These are phyloP conservation scores for Eutolmus rufibarbis DNA, from an alignment of 2,888 invertebrate species.

Conservation along the genomic window DNA sequence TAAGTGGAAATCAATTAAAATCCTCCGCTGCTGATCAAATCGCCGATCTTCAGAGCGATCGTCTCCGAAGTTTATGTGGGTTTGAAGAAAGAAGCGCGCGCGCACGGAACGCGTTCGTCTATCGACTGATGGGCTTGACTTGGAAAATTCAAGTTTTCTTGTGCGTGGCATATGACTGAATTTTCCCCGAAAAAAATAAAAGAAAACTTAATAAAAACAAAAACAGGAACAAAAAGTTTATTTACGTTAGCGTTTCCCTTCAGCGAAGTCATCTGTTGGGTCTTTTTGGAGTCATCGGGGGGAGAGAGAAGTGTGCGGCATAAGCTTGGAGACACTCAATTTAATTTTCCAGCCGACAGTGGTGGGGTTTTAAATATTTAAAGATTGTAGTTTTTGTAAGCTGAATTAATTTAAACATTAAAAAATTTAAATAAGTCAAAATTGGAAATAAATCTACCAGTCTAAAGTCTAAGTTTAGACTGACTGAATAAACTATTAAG, in stretches of 20 bases:
- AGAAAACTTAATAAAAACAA: not conserved
- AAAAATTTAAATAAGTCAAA: no score
- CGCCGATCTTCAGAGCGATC: not conserved
- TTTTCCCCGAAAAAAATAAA: not conserved
- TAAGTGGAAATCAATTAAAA: not conserved
- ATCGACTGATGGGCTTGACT: not conserved
- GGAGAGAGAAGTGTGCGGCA: not conserved
- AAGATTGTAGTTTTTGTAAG: not conserved
- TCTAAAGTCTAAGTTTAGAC: no score
- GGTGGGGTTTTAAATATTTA: not conserved
- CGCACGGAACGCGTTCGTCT: not conserved
- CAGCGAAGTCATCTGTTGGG: not conserved
- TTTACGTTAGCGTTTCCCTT: slow-evolving; percentile 30
- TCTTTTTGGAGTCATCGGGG: not conserved
- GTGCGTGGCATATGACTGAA: slow-evolving; percentile 8
- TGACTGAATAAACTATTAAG: no score
- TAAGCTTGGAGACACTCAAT: not conserved
- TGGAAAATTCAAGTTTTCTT: slow-evolving; percentile 33
- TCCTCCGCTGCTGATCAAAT: not conserved
- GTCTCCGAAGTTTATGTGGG: not conserved
- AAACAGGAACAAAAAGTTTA: slow-evolving; percentile 4
- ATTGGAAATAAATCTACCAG: no score
- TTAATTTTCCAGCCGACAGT: slow-evolving; percentile 4
- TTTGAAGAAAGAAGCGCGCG: not conserved
- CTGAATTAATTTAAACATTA: no score